Evolutionary conservation across 2,888 invertebrate species (phyloP).

Genomic region (Elgonia sp.): DNA sequence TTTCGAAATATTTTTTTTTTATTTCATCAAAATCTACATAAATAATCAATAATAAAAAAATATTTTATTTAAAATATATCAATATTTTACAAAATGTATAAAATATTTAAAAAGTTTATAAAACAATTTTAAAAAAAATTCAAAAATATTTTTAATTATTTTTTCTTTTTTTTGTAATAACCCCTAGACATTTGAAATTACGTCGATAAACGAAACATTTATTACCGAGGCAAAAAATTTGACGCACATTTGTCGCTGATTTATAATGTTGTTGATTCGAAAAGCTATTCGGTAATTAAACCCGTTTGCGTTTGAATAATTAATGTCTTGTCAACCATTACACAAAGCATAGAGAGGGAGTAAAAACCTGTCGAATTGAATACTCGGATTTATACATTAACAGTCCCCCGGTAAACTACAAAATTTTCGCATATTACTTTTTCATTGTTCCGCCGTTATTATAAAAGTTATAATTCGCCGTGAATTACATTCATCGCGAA

Average conservation of each 20-base stretch:
- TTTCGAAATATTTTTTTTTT: no score
- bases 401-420: conserved; percentile 47
- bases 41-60: no score
- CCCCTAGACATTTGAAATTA: no score
- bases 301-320: conserved; percentile 62
- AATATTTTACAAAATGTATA: no score
- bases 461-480: conserved; percentile 53
- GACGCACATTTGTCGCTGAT: conserved; percentile 8
- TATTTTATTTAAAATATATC: no score
- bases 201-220: neutral
- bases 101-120: no score
- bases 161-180: no score
- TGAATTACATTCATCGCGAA: conserved; percentile 44
- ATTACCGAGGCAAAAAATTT: neutral
- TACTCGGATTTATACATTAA: conserved; percentile 35
- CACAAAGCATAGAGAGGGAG: conserved; percentile 17
- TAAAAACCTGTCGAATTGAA: conserved; percentile 47
- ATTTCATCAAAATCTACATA: no score
- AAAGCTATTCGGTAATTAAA: conserved; percentile 63
- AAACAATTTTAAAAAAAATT: no score
- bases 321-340: conserved; percentile 49
- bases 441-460: conserved; percentile 60
- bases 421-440: conserved; percentile 57
- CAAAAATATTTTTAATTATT: no score
- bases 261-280: conserved; percentile 30